Conservation (phyloP, 2,113 vertebrate genomes). For the Brienomyrus longianalis region DNA sequence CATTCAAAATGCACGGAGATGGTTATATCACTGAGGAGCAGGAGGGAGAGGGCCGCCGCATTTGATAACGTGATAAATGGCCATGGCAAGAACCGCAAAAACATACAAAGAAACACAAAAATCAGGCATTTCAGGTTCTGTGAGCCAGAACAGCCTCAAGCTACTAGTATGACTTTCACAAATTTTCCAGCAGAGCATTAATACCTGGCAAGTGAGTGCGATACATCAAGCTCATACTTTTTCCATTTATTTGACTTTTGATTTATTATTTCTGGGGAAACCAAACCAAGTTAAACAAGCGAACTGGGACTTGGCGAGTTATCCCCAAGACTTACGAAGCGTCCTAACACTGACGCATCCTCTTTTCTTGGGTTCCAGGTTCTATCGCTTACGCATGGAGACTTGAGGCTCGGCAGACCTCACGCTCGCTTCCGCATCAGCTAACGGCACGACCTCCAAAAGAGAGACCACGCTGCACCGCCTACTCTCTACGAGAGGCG, state of each 20-base stretch:
- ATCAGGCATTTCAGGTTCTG: not conserved
- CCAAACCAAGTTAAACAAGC: not conserved
- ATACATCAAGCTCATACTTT: not conserved
- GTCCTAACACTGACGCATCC: not conserved
- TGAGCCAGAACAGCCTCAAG: not conserved
- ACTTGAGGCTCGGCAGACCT: no score
- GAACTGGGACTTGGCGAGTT: not conserved
- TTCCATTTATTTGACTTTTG: not conserved
- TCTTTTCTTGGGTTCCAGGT: not conserved
- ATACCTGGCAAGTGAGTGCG: not conserved
- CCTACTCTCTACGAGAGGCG: not conserved
- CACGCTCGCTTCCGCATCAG: no score
- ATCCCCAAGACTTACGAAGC: no score
- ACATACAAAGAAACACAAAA: not conserved
- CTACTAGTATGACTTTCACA: not conserved
- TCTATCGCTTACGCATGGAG: not conserved
- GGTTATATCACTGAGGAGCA: not conserved
- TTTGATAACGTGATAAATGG: not conserved
- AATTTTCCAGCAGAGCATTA: not conserved
- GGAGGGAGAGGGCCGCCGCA: not conserved
- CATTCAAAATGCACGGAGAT: not conserved
- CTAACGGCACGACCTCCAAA: no score
- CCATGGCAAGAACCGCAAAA: not conserved
- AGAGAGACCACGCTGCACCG: not conserved
- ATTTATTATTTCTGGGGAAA: not conserved